phyloP scores from a whole-genome alignment of 2,888 invertebrate genomes.

The Pseudococcus viburni region DNA sequence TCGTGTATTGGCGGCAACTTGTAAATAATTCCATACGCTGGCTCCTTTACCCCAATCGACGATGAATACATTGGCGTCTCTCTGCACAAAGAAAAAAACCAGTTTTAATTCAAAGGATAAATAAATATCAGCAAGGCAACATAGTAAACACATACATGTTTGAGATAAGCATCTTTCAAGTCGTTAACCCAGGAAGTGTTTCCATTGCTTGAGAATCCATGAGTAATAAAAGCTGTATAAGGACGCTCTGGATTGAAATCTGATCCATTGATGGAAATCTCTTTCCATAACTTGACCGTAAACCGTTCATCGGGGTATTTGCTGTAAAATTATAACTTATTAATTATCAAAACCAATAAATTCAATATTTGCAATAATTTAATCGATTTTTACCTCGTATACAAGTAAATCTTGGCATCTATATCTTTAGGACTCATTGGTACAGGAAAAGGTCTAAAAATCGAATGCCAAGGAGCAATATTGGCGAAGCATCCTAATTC shows the following conservation, averaged over 20 bases:
- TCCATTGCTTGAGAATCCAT: conserved; percentile 78
- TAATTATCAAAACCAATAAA: too few relatives aligned
- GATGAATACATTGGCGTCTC: conserved; percentile 77
- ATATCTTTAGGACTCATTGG: conserved; percentile 71
- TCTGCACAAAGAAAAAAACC: conserved; percentile 71
- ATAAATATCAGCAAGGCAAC: background rate
- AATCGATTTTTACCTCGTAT: conserved; percentile 70
- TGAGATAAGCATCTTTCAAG: conserved; percentile 76
- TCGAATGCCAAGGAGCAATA: conserved; percentile 71
- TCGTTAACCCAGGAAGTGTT: conserved; percentile 76
- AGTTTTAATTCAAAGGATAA: background rate
- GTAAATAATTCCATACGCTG: conserved; percentile 76
- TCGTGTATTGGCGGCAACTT: conserved; percentile 70
- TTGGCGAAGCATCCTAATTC: conserved; percentile 72
- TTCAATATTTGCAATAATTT: too few relatives aligned
- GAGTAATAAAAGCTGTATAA: conserved; percentile 76
- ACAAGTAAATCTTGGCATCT: conserved; percentile 70
- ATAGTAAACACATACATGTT: conserved; percentile 72
- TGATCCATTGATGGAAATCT: conserved; percentile 73
- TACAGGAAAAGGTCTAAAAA: conserved; percentile 71
- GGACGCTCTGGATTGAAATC: conserved; percentile 72
- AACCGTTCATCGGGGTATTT: conserved; percentile 67
- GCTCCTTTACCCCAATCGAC: conserved; percentile 79
- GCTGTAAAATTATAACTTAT: conserved; percentile 51
- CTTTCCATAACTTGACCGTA: conserved; percentile 68